Conservation (phyloP, 2,888 invertebrate genomes). For the Acrocera orbiculus region DNA sequence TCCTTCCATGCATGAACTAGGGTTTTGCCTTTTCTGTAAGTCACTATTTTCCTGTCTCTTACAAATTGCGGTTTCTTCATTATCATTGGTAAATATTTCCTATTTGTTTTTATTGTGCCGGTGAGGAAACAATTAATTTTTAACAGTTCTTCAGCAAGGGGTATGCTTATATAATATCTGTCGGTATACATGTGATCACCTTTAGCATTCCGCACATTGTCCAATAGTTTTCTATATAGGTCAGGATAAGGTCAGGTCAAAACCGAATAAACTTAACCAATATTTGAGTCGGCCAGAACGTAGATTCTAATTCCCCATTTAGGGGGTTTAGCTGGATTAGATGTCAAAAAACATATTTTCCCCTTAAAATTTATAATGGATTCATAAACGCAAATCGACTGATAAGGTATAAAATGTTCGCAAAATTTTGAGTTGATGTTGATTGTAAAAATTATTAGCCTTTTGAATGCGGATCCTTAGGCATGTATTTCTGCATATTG, state of each 20-base stretch:
- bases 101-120: neutral
- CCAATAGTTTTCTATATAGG: slow-evolving; percentile 4
- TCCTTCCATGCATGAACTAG: too few species aligned
- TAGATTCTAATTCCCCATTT: slow-evolving; percentile 3
- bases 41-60: neutral
- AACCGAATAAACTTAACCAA: slow-evolving; percentile 3
- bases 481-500: neutral
- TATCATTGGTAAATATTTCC: neutral
- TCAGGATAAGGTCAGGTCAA: slow-evolving; percentile 2
- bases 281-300: slow-evolving; percentile 3
- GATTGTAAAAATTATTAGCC: slow-evolving; percentile 3
- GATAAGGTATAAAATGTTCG: slow-evolving; percentile 6
- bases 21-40: neutral
- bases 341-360: slow-evolving; percentile 2
- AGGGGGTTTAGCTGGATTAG: slow-evolving; percentile 3
- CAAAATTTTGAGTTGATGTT: slow-evolving; percentile 6
- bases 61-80: slow-evolving; percentile 1
- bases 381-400: slow-evolving; percentile 5
- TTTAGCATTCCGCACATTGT: neutral
- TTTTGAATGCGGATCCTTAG: slow-evolving; percentile 5
- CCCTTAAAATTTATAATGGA: slow-evolving; percentile 4
- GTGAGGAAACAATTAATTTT: slow-evolving; percentile 1
- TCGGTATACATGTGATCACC: slow-evolving; percentile 1
- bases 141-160: slow-evolving; percentile 3
- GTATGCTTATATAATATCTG: slow-evolving; percentile 5